Percentiles rank a stretch among this genome's conserved stretches.
Conservation (phyloP, 2,113 vertebrate species). For the Polypterus senegalus region DNA sequence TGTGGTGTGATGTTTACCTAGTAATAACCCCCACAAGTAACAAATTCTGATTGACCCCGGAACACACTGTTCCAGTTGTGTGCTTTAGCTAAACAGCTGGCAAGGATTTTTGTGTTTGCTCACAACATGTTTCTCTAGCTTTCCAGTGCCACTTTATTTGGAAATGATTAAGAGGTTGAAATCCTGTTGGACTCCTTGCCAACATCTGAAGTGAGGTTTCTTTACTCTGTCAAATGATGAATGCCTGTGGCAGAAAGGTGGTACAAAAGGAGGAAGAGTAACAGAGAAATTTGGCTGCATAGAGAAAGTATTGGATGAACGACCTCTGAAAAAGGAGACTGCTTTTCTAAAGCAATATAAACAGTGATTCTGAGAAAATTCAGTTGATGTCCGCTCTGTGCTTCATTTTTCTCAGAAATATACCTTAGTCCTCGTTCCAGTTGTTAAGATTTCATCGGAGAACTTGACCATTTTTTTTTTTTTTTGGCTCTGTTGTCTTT, state of each 20-base stretch:
- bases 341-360: no score
- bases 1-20: conserved; percentile 35
- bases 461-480: no score
- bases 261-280: no score
- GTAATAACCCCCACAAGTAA: conserved; percentile 22
- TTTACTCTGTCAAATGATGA: neutral
- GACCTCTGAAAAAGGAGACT: no score
- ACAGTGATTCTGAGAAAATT: no score
- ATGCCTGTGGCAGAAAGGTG: neutral
- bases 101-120: conserved; percentile 35
- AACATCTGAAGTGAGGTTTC: neutral
- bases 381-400: no score
- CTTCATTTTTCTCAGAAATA: no score
- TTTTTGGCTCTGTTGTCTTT: no score
- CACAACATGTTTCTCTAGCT: conserved; percentile 24
- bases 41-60: conserved; percentile 31
- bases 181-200: neutral
- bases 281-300: no score
- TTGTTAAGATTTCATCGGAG: no score
- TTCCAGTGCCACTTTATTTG: conserved; percentile 18
- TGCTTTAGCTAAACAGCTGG: conserved; percentile 27
- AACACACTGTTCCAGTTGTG: conserved; percentile 18
- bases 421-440: no score
- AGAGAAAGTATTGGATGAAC: no score
- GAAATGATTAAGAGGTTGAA: neutral